Conservation (phyloP, 2,113 vertebrate species). For the Connochaetes taurinus region DNA sequence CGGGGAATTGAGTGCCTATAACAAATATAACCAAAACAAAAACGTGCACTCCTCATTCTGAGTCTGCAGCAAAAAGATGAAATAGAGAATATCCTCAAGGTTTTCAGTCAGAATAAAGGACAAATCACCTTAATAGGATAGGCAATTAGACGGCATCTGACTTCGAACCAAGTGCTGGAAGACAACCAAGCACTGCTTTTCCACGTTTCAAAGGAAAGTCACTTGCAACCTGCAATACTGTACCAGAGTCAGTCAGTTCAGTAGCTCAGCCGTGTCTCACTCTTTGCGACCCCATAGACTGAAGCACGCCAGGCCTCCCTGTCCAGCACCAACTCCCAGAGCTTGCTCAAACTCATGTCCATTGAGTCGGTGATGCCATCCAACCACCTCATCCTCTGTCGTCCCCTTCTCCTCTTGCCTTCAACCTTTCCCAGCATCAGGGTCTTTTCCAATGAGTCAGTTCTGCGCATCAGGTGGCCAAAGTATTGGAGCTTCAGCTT, state of each 20-base stretch:
- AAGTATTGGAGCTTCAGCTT: background rate
- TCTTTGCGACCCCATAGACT: accelerated
- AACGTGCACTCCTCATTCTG: background rate
- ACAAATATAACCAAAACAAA: background rate
- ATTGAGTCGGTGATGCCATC: background rate
- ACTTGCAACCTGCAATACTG: background rate
- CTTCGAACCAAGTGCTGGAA: background rate
- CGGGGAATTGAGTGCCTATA: background rate
- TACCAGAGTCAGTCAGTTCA: background rate
- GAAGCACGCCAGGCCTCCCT: background rate
- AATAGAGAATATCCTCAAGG: background rate
- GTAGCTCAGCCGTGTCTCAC: background rate
- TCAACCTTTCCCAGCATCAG: background rate
- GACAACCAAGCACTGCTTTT: background rate
- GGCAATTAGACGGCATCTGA: background rate
- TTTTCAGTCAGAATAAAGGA: background rate
- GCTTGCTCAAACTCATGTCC: background rate
- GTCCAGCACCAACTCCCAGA: background rate
- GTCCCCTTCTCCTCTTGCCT: background rate
- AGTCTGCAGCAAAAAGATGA: background rate
- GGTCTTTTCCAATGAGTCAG: background rate
- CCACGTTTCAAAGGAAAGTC: constrained; percentile 13
- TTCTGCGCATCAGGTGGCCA: background rate
- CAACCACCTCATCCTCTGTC: background rate
- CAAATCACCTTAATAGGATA: background rate